A percentile compares a stretch with the other conserved stretches of the same genome.
These are phyloP conservation scores for Epicampocera succincta DNA, from an alignment of 2,888 invertebrate species.

Conservation along the genomic window DNA sequence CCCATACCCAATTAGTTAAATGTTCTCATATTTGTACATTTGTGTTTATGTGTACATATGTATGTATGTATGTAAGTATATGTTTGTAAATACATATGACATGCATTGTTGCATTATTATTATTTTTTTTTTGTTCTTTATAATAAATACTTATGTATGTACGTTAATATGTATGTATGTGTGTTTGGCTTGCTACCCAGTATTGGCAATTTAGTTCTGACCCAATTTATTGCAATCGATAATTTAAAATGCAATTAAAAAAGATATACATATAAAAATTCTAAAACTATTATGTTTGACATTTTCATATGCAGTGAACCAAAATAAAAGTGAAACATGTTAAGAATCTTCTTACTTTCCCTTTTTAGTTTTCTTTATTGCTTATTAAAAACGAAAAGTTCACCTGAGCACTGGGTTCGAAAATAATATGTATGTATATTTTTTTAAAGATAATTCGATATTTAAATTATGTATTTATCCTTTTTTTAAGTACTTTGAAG, in stretches of 20 bases:
- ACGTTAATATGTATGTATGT: too few relatives aligned
- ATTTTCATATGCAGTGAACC: conserved; percentile 6
- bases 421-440: too few relatives aligned
- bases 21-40: conserved; percentile 16
- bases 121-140: conserved; percentile 22
- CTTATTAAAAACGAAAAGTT: too few relatives aligned
- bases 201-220: conserved; percentile 59
- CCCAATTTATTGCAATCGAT: conserved; percentile 63
- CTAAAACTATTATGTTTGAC: conserved; percentile 26
- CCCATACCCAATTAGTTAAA: not conserved
- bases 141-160: conserved; percentile 35
- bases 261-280: conserved; percentile 24
- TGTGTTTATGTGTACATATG: not conserved
- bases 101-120: conserved; percentile 29
- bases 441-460: too few relatives aligned
- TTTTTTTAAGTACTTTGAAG: too few relatives aligned
- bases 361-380: too few relatives aligned
- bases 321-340: conserved; percentile 8
- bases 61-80: not conserved
- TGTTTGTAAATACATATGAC: too few relatives aligned
- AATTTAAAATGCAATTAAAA: conserved; percentile 58
- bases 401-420: too few relatives aligned
- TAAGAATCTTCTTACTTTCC: not conserved
- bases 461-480: too few relatives aligned
- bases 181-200: conserved; percentile 37